Evolutionary conservation across 2,113 vertebrate genomes (phyloP).

Genomic region (Rhegmatorhina hoffmannsi): DNA sequence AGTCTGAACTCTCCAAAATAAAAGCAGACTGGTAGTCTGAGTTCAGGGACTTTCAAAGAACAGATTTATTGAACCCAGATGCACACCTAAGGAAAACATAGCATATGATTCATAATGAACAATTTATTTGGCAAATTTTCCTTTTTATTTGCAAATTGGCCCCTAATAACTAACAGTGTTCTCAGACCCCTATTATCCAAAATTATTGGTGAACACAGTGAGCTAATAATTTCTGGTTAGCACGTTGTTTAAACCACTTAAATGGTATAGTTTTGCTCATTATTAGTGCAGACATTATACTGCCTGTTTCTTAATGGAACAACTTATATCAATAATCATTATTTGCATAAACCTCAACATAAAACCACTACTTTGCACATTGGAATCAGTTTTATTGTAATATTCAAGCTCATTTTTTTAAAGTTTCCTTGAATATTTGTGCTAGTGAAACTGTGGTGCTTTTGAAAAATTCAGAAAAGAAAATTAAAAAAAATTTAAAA

Average conservation of each 20-base stretch:
- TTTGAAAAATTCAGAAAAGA: not conserved
- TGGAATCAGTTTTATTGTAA: not conserved
- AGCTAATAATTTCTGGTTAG: not conserved
- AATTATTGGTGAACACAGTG: not conserved
- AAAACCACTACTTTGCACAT: rapidly evolving
- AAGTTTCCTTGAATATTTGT: not conserved
- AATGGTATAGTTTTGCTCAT: not conserved
- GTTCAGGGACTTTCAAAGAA: not conserved
- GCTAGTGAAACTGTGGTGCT: not conserved
- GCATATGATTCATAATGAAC: not conserved
- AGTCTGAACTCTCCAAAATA: not conserved
- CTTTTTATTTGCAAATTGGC: not conserved
- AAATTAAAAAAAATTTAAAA: not conserved
- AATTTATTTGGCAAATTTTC: not conserved
- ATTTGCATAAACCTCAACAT: not conserved
- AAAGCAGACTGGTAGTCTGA: not conserved
- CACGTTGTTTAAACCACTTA: not conserved
- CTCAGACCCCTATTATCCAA: not conserved
- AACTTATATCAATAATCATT: not conserved
- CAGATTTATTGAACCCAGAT: not conserved
- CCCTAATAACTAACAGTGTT: not conserved
- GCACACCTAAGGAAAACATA: not conserved
- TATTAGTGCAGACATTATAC: not conserved
- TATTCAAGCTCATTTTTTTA: not conserved
- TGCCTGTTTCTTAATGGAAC: not conserved